These are phyloP conservation scores for rabbit (Oryctolagus cuniculus) DNA, from an alignment of 2,113 vertebrate genomes.

Conservation along the genomic window mOryCun1.1 NC_091442.1:91088001-91088500, in stretches of 20 bases:
- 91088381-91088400: neutral
- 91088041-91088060: constrained; percentile 79
- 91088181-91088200: constrained; percentile 77
- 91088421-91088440: neutral
- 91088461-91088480: neutral
- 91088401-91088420: constrained; percentile 21
- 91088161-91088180: constrained; percentile 84
- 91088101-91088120: constrained; percentile 78
- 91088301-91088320: constrained; percentile 57
- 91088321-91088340: constrained; percentile 36
- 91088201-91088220: constrained; percentile 81
- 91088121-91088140: constrained; percentile 81
- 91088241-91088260: constrained; percentile 55
- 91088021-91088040: constrained; percentile 84
- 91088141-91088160: constrained; percentile 79
- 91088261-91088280: constrained; percentile 11
- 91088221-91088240: constrained; percentile 77
- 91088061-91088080: constrained; percentile 82
- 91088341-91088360: neutral
- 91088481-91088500: neutral
- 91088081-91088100: constrained; percentile 84
- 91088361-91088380: neutral
- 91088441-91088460: constrained; percentile 43
- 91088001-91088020: constrained; percentile 80
- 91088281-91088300: constrained; percentile 74